Conservation (phyloP, 2,888 invertebrate species). For the Anaspis maculata region DNA sequence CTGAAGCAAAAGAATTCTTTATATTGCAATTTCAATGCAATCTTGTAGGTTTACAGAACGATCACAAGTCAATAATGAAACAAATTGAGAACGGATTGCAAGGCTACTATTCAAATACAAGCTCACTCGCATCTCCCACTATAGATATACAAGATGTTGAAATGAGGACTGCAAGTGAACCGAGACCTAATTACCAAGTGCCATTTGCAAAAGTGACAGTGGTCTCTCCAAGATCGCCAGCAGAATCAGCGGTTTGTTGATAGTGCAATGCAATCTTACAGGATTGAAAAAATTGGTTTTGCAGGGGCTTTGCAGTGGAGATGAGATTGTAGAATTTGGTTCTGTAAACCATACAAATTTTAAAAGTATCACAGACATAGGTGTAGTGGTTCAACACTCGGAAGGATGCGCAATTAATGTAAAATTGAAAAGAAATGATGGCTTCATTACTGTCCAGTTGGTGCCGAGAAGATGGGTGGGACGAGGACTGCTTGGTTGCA, state of each 20-base stretch:
- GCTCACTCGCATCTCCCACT: too few relatives aligned
- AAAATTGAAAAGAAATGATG: constrained; percentile 47
- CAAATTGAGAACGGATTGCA: constrained; percentile 72
- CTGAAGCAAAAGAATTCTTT: neutral
- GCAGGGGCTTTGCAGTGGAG: too few relatives aligned
- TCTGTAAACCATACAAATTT: constrained; percentile 66
- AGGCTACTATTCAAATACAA: constrained; percentile 37
- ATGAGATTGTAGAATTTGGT: constrained; percentile 70
- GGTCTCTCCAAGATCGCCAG: constrained; percentile 72
- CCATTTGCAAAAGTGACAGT: constrained; percentile 65
- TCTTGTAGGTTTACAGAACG: constrained; percentile 72
- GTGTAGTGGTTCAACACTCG: constrained; percentile 56
- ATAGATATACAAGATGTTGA: constrained; percentile 22
- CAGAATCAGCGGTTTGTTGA: constrained; percentile 64
- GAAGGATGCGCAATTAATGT: constrained; percentile 47
- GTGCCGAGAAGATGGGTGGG: constrained; percentile 71
- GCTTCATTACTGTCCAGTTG: constrained; percentile 50
- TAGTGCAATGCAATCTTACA: too few relatives aligned
- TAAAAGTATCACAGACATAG: constrained; percentile 57
- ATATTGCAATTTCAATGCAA: neutral
- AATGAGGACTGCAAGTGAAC: constrained; percentile 1
- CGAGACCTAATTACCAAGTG: constrained; percentile 19
- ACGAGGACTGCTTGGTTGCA: constrained; percentile 69
- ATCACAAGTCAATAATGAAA: constrained; percentile 75
- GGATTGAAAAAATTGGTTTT: too few relatives aligned